These are phyloP conservation scores for Neofelis nebulosa DNA, from an alignment of 2,113 vertebrate species.

Conservation along the genomic window DNA sequence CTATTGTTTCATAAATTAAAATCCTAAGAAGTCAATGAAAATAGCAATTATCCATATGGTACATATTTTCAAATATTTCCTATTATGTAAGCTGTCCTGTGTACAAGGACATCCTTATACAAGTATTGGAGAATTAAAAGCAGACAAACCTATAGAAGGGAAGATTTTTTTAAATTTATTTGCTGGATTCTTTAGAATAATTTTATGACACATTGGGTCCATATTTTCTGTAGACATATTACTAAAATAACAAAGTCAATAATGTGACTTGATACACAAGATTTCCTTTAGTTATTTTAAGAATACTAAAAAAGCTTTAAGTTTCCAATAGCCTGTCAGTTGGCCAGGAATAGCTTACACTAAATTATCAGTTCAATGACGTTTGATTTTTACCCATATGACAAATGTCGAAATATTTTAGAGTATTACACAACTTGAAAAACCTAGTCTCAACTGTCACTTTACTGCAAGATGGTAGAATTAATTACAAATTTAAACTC, in stretches of 20 bases:
- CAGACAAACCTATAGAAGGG: not conserved
- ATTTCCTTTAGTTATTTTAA: slow-evolving; percentile 45
- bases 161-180: not conserved
- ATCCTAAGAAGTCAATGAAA: not conserved
- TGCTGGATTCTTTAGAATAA: not conserved
- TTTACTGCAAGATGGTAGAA: slow-evolving; percentile 54
- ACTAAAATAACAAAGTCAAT: slow-evolving; percentile 31
- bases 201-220: not conserved
- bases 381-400: slow-evolving; percentile 24
- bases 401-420: slow-evolving; percentile 23
- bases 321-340: not conserved
- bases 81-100: not conserved
- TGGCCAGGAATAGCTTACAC: slow-evolving; percentile 10
- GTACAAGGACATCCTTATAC: not conserved
- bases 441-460: slow-evolving; percentile 29
- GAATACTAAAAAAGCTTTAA: not conserved
- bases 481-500: slow-evolving; percentile 50
- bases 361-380: not conserved
- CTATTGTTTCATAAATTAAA: not conserved
- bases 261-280: not conserved
- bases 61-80: slow-evolving; percentile 4
- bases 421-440: slow-evolving; percentile 5
- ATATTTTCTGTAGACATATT: not conserved
- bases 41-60: not conserved
- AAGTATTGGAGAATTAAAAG: not conserved